phyloP scores from a whole-genome alignment of 1,140 invertebrate species.

The Anadara kagoshimensis region DNA sequence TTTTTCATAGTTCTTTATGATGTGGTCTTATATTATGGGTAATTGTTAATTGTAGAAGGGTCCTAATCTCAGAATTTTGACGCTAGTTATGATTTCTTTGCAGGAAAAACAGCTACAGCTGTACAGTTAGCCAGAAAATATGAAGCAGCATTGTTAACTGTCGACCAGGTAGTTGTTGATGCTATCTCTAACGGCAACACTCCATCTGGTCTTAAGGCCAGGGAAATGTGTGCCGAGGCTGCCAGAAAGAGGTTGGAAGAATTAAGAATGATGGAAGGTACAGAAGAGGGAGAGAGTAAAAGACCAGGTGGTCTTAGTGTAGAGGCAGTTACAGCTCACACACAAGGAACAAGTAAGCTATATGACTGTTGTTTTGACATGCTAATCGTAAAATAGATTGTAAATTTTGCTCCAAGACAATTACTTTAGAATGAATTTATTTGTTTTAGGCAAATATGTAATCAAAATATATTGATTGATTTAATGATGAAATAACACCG shows the following conservation, averaged over 20 bases:
- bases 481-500: no score
- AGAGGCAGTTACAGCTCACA: constrained; percentile 71
- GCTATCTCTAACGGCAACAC: constrained; percentile 72
- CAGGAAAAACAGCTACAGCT: constrained; percentile 70
- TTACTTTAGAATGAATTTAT: no score
- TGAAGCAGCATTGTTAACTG: constrained; percentile 70
- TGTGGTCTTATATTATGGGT: no score
- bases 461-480: no score
- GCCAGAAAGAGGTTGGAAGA: constrained; percentile 68
- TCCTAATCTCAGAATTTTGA: neutral
- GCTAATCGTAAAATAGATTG: no score
- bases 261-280: constrained; percentile 54
- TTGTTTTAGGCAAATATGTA: no score
- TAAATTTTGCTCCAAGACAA: no score
- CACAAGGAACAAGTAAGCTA: constrained; percentile 52
- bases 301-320: constrained; percentile 69
- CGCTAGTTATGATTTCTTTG: constrained; percentile 16
- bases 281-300: constrained; percentile 61
- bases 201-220: constrained; percentile 63
- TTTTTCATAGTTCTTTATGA: no score
- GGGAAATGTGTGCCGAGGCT: constrained; percentile 71
- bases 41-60: no score
- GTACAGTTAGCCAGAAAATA: constrained; percentile 70
- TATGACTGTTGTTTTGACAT: no score
- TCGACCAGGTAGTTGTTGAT: constrained; percentile 71